Base-by-base conservation (phyloP, 2,797 vertebrate species). In the Hemibagrus guttatus region DNA sequence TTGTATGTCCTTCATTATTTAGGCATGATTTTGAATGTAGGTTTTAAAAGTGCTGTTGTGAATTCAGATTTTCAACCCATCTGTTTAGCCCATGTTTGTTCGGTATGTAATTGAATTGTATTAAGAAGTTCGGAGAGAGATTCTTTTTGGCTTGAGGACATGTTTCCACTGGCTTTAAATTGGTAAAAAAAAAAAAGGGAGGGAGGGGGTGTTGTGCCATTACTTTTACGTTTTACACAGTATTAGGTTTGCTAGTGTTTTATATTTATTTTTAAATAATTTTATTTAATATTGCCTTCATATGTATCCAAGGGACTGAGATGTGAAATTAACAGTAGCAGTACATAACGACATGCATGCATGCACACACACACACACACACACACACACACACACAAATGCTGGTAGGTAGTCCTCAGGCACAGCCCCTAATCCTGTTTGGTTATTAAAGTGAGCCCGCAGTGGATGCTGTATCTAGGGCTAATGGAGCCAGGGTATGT, bases 381-480 rank as follows among this genome's bases (percentile, higher is more conserved):
- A 78, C 66, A 80, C 81, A 93, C 90, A 91, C 92, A 94, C 91
- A 91, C 93, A 94, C 93, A 91, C 92, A 91, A 91, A 93, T 93
- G 93, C 94, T 94, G 91, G 92, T 93, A 93, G 93, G 93, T 94
- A 95, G 92, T 95, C 94, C 93, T 90, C 91, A 92, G 95, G 94
- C 94, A 87, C 93, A 91, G 93, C 95, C 95, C 92, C 93, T 96
- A 95, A 96, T 96, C 95, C 95, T 96, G 95, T 95, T 95, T 95
- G 95, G 95, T 95, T 96, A 96, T 96, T 96, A 96, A 96, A 96
- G 94, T 94, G 93, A 92, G 94, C 94, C 93, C 17, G 92, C 94
- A 93, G 94, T 94, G 94, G 94, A 94, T 94, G 92, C 94, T 95
- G 94, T 95, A 95, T 95, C 94, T 95, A 93, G 93, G 90, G 93